Percentiles rank a stretch among this genome's conserved stretches.
phyloP scores from a whole-genome alignment of 2,888 invertebrate species.

The Pseudococcus jackbeardsleyi region DNA sequence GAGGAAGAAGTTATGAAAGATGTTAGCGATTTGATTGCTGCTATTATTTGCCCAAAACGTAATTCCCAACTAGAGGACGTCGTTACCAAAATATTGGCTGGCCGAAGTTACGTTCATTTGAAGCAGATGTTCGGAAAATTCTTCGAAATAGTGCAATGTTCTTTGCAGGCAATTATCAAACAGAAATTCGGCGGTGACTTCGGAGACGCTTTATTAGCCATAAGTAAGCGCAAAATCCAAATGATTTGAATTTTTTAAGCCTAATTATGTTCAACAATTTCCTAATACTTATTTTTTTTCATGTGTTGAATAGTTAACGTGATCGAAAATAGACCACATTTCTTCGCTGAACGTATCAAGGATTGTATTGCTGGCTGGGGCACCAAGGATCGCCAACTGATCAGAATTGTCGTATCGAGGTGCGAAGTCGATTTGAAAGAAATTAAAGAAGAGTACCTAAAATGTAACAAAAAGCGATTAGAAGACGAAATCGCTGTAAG shows the following conservation, averaged over 20 bases:
- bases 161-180: slow-evolving; percentile 83
- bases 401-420: slow-evolving; percentile 86
- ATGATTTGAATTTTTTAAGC: too few species aligned
- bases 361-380: slow-evolving; percentile 92
- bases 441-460: slow-evolving; percentile 83
- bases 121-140: slow-evolving; percentile 79
- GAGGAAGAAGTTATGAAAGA: slow-evolving; percentile 81
- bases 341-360: slow-evolving; percentile 88
- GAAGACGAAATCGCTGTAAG: slow-evolving; percentile 84
- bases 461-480: slow-evolving; percentile 81
- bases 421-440: slow-evolving; percentile 88
- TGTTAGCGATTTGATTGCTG: slow-evolving; percentile 71
- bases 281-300: background rate
- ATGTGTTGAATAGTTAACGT: slow-evolving; percentile 75
- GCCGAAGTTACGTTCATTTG: slow-evolving; percentile 81
- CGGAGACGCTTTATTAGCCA: slow-evolving; percentile 84
- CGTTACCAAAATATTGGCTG: slow-evolving; percentile 87
- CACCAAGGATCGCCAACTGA: slow-evolving; percentile 87
- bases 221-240: slow-evolving; percentile 71
- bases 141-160: slow-evolving; percentile 81
- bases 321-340: slow-evolving; percentile 83
- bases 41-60: slow-evolving; percentile 73
- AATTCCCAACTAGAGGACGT: slow-evolving; percentile 84
- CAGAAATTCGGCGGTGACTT: slow-evolving; percentile 88
- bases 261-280: too few species aligned